phyloP scores from a whole-genome alignment of 2,888 invertebrate genomes.

The Lasioglossum vierecki region DNA sequence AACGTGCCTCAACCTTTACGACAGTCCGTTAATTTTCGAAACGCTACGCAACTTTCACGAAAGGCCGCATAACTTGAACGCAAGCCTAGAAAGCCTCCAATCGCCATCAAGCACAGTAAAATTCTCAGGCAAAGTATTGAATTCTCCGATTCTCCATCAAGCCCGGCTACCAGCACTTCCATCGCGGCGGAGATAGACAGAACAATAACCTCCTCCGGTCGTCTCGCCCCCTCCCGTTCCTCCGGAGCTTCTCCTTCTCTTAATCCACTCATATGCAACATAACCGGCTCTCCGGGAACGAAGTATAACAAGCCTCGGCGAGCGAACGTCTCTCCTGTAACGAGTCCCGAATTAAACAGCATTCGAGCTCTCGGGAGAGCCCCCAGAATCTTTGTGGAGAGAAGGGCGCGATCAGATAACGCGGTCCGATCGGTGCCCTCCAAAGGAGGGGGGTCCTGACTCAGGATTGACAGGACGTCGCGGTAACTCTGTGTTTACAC shows the following conservation, averaged over 20 bases:
- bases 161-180: conserved; percentile 24
- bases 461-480: conserved; percentile 71
- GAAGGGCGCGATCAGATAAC: conserved; percentile 65
- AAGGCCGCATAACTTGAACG: neutral
- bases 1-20: too few species aligned
- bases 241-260: neutral
- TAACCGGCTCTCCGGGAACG: conserved; percentile 27
- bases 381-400: conserved; percentile 47
- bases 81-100: neutral
- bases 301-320: conserved; percentile 39
- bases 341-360: conserved; percentile 52
- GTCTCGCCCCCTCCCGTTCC: neutral
- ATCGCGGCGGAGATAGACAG: conserved; percentile 46
- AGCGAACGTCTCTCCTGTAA: conserved; percentile 42
- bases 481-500: conserved; percentile 76
- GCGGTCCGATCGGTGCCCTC: conserved; percentile 36
- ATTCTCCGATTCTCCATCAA: neutral
- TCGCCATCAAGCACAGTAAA: neutral
- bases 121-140: conserved; percentile 17
- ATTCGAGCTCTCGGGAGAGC: neutral
- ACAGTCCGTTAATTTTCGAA: too few species aligned
- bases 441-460: conserved; percentile 35
- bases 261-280: conserved; percentile 53
- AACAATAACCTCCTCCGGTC: conserved; percentile 36
- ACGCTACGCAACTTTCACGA: too few species aligned